Evolutionary conservation across 2,797 vertebrate species (phyloP), one percentile per base, ranked within the genome.

Genomic region (Periophthalmus magnuspinnatus): DNA sequence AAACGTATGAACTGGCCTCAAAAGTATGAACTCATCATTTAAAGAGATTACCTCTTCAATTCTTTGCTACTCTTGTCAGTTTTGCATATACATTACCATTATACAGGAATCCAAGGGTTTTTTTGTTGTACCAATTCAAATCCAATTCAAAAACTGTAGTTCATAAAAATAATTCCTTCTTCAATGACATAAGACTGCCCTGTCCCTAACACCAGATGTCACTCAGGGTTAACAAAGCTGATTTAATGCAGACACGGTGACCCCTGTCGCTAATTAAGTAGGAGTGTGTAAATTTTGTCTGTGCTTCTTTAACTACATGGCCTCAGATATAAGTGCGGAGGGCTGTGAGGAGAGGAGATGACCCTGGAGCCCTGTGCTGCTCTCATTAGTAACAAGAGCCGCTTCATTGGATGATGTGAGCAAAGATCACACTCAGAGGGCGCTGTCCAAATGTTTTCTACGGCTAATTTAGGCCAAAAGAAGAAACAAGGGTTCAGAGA

Each of bases 301-400:
- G 58, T 41, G 32, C 24, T 71, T 68, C 71, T 77, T 65, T 28
- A 74, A 64, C 22, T 54, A 64, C 62, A 69, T 57, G 56, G 58
- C 63, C 71, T 81, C 54, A 86, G 58, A 86, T 77, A 68, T 72
- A 67, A 72, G 69, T 66, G 67, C 55, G 16, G 81, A 50, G 65
- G 47, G 72, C 47, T 68, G 55, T 19, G 70, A 61, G 67, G 47
- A 67, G 70, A 73, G 75, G 55, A 77, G 69, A 70, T 89, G 86
- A 88, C 85, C 87, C 82, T 6, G 24, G 74, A 84, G 85, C 88
- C 81, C 76, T 85, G 77, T 77, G 72, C 74, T 78, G 78, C 78
- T 86, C 86, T 89, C 86, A 90, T 91, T 92, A 90, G 82, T 56
- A 75, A 80, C 83, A 88, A 76, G 86, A 86, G 81, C 85, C 79